Conservation (phyloP, 2,888 invertebrate species). For the Orthosia gothica region DNA sequence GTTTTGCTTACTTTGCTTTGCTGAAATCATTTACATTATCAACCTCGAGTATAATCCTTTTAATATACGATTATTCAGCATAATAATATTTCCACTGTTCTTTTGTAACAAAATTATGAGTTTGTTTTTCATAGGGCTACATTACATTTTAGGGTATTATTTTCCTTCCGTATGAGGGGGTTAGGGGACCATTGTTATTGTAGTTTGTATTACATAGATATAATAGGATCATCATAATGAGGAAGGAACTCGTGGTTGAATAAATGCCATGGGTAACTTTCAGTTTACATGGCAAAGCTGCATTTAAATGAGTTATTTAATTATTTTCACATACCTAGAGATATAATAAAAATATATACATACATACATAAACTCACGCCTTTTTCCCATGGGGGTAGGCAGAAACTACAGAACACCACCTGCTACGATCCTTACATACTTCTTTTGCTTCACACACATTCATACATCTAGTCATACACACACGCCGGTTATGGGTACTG, state of each 20-base stretch:
- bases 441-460: no score
- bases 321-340: no score
- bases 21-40: neutral
- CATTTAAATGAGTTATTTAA: no score
- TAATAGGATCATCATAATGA: neutral
- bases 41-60: conserved; percentile 20
- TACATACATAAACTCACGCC: no score
- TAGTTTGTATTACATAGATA: neutral
- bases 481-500: no score
- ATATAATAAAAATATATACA: no score
- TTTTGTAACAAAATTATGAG: conserved; percentile 22
- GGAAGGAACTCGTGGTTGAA: neutral
- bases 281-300: no score
- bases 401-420: no score
- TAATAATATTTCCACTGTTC: conserved; percentile 20
- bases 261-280: neutral
- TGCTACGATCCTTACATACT: no score
- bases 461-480: no score
- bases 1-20: conserved; percentile 16
- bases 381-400: no score
- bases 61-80: conserved; percentile 40
- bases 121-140: conserved; percentile 37
- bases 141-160: conserved; percentile 5
- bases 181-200: neutral
- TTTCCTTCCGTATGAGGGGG: neutral